A percentile compares a stretch with the other conserved stretches of the same genome.
Conservation (phyloP, 2,797 vertebrate species). For the Dryobates pubescens region DNA sequence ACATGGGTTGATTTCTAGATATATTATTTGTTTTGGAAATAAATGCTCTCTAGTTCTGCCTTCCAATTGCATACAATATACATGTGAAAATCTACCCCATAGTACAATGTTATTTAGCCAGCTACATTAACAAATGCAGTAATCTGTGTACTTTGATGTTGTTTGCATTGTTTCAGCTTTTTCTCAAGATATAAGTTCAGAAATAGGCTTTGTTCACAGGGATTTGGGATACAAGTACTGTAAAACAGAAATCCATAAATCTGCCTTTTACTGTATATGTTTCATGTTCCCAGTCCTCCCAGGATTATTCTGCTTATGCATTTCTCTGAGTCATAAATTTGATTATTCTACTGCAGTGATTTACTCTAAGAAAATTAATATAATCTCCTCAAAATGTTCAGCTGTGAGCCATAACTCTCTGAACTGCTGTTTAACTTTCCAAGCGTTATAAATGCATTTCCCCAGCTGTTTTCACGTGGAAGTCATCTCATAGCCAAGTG, state of each 20-base stretch:
- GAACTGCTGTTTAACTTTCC: neutral
- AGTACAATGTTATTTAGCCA: neutral
- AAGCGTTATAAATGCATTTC: neutral
- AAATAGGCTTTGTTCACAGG: neutral
- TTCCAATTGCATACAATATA: neutral
- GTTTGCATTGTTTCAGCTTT: neutral
- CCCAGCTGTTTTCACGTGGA: neutral
- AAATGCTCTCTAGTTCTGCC: neutral
- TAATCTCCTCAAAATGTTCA: conserved; percentile 9
- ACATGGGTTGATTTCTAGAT: neutral
- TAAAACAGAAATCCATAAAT: neutral
- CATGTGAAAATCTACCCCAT: neutral
- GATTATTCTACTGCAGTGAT: conserved; percentile 6
- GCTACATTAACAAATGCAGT: neutral
- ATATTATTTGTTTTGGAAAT: neutral
- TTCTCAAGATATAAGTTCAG: neutral
- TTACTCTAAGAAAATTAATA: conserved; percentile 29
- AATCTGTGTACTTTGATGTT: neutral
- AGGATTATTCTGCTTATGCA: neutral
- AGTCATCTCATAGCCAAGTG: neutral
- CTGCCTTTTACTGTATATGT: neutral
- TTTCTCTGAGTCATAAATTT: conserved; percentile 21
- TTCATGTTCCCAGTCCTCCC: neutral
- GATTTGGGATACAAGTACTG: neutral
- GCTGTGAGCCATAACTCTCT: neutral